phyloP scores from a whole-genome alignment of 2,888 invertebrate species.

The Eristalis pertinax region DNA sequence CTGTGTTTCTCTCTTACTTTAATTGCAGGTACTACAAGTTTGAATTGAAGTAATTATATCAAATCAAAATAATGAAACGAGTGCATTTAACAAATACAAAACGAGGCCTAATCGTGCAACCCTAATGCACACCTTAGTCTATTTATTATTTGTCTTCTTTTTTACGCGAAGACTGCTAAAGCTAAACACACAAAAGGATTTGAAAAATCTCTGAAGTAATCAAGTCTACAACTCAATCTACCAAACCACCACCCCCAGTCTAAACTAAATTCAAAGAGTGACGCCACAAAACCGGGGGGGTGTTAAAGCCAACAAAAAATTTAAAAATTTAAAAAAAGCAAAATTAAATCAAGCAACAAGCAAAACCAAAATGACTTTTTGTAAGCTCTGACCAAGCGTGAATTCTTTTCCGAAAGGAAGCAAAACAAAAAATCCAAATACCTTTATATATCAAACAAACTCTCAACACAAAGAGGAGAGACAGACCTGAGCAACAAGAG shows the following conservation, averaged over 20 bases:
- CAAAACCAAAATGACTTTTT: constrained; percentile 49
- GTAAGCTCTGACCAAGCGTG: constrained; percentile 58
- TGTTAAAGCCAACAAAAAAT: constrained; percentile 1
- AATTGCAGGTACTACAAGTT: constrained; percentile 66
- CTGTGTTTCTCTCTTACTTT: constrained; percentile 63
- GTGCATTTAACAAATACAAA: constrained; percentile 57
- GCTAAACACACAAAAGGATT: background rate
- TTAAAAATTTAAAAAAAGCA: background rate
- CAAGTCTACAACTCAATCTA: too few relatives aligned
- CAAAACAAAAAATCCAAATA: constrained; percentile 3
- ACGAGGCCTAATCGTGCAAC: constrained; percentile 52
- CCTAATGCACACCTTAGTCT: constrained; percentile 28
- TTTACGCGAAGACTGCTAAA: constrained; percentile 19
- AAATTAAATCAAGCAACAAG: constrained; percentile 1
- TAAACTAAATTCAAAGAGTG: background rate
- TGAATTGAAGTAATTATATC: constrained; percentile 58
- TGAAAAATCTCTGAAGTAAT: background rate
- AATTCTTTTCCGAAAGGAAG: constrained; percentile 57
- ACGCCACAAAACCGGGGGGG: constrained; percentile 10
- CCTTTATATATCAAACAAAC: background rate
- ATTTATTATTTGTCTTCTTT: constrained; percentile 15
- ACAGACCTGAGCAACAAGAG: constrained; percentile 3
- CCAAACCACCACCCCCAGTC: background rate
- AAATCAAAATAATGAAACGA: constrained; percentile 48
- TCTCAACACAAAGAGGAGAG: constrained; percentile 4